These are phyloP conservation scores for Calidris pugnax DNA, from an alignment of 2,113 vertebrate species.

Conservation along the genomic window DNA sequence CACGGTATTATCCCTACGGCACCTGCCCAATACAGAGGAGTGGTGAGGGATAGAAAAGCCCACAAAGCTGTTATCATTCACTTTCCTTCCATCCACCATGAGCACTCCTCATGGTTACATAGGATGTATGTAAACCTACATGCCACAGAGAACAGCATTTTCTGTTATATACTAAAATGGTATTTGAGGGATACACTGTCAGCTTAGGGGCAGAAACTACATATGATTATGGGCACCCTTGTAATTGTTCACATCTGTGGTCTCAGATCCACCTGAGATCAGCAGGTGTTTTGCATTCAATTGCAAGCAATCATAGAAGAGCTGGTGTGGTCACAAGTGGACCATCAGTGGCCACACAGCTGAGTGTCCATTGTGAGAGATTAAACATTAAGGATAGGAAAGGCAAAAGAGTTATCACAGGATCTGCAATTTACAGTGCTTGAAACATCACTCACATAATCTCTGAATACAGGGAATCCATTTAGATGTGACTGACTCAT, in stretches of 20 bases:
- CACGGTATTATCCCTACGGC: neutral
- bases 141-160: neutral
- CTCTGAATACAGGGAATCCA: conserved; percentile 20
- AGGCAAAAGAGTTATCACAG: conserved; percentile 19
- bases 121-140: neutral
- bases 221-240: neutral
- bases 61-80: neutral
- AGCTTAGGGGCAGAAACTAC: neutral
- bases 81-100: neutral
- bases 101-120: neutral
- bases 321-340: neutral
- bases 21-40: neutral
- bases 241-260: neutral
- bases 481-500: neutral
- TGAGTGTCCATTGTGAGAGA: neutral
- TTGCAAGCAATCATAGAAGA: neutral
- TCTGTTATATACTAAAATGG: neutral
- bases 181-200: neutral
- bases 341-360: neutral
- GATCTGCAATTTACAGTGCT: conserved; percentile 29
- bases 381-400: neutral
- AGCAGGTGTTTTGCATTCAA: neutral
- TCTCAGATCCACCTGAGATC: neutral
- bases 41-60: neutral
- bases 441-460: conserved; percentile 28